Evolutionary conservation across 2,797 vertebrate species (phyloP), one percentile per base, ranked within the genome.

Genomic region (Parauchenoglanis ngamensis): DNA sequence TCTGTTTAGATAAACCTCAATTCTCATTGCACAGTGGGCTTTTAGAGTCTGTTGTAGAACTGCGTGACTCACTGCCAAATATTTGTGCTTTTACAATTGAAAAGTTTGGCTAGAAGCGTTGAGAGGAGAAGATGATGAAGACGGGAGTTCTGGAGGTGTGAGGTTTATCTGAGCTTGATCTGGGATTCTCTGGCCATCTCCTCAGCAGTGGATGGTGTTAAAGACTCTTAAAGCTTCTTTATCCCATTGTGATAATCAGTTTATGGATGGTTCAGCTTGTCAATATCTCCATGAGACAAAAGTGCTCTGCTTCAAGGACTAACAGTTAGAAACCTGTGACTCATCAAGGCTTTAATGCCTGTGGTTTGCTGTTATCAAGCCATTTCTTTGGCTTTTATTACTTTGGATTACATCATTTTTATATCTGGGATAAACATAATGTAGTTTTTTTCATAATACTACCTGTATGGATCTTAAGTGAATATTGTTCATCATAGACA

Each of bases 171-270:
- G 68, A 80, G 90, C 85, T 81, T 77, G 88, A 90, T 82, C 67
- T 54, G 35, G 54, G 65, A 86, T 54, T 25, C 70, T 72, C 79
- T 6, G 67, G 85, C 59, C 82, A 86, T 88, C 83, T 91, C 90
- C 82, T 91, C 89, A 77, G 89, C 88, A 90, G 87, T 89, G 91
- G 87, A 91, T 90, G 90, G 89, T 91, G 89, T 89, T 94, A 95
- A 95, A 95, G 93, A 91, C 94, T 94, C 92, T 94, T 93, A 94
- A 85, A 88, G 92, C 91, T 92, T 92, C 92, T 95, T 96, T 93
- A 96, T 96, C 94, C 94, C 92, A 95, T 96, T 96, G 94, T 92
- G 91, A 85, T 96, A 95, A 96, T 96, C 95, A 95, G 91, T 94
- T 96, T 95, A 96, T 92, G 88, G 91, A 57, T 86, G 88, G 94